Evolutionary conservation across 2,888 invertebrate genomes (phyloP).

Genomic region (Megaustenia siamemsis): DNA sequence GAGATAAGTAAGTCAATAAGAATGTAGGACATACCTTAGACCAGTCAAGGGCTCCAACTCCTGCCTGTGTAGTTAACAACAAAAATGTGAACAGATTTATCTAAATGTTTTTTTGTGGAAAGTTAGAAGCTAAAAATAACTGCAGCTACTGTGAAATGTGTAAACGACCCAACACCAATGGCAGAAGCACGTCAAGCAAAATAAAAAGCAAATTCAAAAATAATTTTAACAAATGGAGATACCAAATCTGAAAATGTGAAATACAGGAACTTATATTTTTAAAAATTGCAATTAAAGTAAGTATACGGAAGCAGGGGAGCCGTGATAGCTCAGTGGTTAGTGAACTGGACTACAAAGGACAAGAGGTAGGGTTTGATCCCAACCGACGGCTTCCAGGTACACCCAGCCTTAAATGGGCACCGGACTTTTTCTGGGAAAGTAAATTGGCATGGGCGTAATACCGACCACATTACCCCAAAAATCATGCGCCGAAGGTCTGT

Average conservation of each 20-base stretch:
- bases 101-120: conserved; percentile 5
- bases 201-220: not conserved
- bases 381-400: no score
- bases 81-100: conserved; percentile 8
- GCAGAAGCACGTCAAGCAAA: not conserved
- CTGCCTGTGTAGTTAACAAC: conserved; percentile 20
- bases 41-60: conserved; percentile 8
- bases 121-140: not conserved
- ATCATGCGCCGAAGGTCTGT: no score
- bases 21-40: conserved; percentile 3
- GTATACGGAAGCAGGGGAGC: no score
- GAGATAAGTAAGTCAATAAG: conserved; percentile 3
- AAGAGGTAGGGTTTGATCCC: no score
- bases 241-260: not conserved
- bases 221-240: not conserved
- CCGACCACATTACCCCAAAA: no score
- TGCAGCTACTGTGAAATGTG: not conserved
- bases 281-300: no score
- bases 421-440: no score
- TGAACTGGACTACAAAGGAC: no score
- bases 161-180: not conserved
- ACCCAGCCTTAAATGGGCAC: no score
- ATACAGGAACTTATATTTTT: no score
- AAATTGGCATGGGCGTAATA: no score
- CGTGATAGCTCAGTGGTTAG: no score